Evolutionary conservation across 2,113 vertebrate genomes (phyloP).

Genomic region (Semicossyphus pulcher): DNA sequence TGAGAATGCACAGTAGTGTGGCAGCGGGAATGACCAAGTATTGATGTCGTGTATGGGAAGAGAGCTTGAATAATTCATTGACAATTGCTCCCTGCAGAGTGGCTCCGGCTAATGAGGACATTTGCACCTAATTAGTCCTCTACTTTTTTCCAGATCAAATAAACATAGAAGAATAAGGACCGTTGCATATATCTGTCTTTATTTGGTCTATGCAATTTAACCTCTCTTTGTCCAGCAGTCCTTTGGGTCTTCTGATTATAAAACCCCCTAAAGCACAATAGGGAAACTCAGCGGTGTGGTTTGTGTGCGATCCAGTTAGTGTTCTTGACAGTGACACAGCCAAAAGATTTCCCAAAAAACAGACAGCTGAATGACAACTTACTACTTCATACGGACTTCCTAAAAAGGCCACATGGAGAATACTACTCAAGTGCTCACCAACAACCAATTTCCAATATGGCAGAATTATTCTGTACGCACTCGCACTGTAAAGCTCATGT

Average conservation of each 20-base stretch:
- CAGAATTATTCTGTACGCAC: neutral
- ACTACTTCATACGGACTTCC: too few relatives aligned
- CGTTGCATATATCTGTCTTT: neutral
- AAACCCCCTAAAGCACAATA: neutral
- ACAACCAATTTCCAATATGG: neutral
- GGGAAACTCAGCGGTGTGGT: neutral
- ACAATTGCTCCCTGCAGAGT: constrained; percentile 47
- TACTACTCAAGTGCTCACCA: neutral
- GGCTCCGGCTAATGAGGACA: constrained; percentile 62
- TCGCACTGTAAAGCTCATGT: constrained; percentile 1
- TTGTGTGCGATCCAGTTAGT: neutral
- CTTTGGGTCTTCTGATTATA: constrained; percentile 3
- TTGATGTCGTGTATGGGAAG: constrained; percentile 56
- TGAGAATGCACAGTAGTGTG: constrained; percentile 52
- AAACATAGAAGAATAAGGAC: constrained; percentile 26
- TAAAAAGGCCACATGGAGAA: too few relatives aligned
- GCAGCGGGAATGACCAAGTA: constrained; percentile 43
- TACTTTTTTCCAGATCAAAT: constrained; percentile 53
- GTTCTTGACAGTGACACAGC: too few relatives aligned
- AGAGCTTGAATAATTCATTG: constrained; percentile 75
- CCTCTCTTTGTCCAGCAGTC: neutral
- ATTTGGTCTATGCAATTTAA: constrained; percentile 13
- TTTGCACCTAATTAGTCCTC: constrained; percentile 62
- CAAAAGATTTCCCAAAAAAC: too few relatives aligned
- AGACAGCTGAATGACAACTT: too few relatives aligned